Percentiles rank a stretch among this genome's conserved stretches.
These are phyloP conservation scores for Xanthia icteritia DNA, from an alignment of 2,888 invertebrate genomes.

Conservation along the genomic window DNA sequence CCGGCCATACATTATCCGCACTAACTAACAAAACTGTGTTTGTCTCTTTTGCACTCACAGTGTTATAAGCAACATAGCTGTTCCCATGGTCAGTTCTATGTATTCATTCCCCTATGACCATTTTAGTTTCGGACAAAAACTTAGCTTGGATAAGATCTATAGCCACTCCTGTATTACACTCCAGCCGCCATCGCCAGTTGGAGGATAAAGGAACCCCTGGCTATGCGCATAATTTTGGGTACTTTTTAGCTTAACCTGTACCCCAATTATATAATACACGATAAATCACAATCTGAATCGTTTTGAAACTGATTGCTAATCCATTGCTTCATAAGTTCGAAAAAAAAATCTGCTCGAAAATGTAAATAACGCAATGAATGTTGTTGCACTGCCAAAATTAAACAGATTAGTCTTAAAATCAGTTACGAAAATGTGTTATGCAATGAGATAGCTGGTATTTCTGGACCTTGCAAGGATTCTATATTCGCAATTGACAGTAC, in stretches of 20 bases:
- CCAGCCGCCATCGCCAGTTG: slow-evolving; percentile 1
- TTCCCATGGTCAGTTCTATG: neutral
- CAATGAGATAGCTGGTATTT: neutral
- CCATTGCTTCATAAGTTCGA: no score
- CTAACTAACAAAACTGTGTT: neutral
- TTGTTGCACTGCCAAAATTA: no score
- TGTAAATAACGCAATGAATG: no score
- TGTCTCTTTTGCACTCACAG: slow-evolving; percentile 16
- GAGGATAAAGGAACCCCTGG: neutral
- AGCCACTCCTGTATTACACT: slow-evolving; percentile 10
- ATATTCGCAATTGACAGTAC: neutral
- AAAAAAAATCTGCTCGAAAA: no score
- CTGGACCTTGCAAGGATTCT: no score
- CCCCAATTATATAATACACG: no score
- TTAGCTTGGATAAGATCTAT: slow-evolving; percentile 22
- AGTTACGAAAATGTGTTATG: no score
- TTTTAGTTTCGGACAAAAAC: slow-evolving; percentile 30
- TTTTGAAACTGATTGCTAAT: no score
- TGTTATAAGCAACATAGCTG: neutral
- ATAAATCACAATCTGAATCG: no score
- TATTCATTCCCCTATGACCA: neutral
- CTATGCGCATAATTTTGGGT: no score
- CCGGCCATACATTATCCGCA: slow-evolving; percentile 2
- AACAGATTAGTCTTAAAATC: no score
- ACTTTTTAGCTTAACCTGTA: neutral